These are phyloP conservation scores for Venustoraphidia nigricollis DNA, from an alignment of 2,888 invertebrate species.

Conservation along the genomic window DNA sequence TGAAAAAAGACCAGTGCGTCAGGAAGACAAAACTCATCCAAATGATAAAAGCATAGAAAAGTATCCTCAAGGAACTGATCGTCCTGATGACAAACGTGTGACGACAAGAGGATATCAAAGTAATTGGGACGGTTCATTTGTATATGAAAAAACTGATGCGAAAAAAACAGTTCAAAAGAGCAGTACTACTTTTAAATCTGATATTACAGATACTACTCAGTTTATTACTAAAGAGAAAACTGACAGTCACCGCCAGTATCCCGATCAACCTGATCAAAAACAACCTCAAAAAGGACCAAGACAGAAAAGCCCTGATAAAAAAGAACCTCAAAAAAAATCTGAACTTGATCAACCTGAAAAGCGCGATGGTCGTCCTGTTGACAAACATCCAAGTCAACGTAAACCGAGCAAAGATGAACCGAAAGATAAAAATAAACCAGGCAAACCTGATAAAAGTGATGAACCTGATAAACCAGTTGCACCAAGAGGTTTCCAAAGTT, in stretches of 20 bases:
- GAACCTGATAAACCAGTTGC: not conserved
- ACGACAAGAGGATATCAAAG: conserved; percentile 5
- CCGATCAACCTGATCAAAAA: not conserved
- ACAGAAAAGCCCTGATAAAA: not conserved
- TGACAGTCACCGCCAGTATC: too few relatives aligned
- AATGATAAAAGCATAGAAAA: conserved; percentile 26
- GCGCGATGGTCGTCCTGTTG: conserved; percentile 2
- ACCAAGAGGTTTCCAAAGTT: conserved; percentile 18
- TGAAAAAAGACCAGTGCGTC: conserved; percentile 24
- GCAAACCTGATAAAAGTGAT: not conserved
- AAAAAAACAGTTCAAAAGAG: too few relatives aligned
- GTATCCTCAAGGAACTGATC: conserved; percentile 35
- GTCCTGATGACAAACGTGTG: conserved; percentile 22
- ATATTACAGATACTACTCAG: too few relatives aligned
- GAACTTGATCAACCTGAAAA: not conserved
- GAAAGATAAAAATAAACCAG: not conserved
- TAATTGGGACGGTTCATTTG: conserved; percentile 14
- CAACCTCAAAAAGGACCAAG: not conserved
- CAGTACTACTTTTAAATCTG: too few relatives aligned
- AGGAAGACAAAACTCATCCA: conserved; percentile 29
- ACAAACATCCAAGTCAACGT: conserved; percentile 8
- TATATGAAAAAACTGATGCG: conserved; percentile 8
- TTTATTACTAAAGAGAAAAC: too few relatives aligned
- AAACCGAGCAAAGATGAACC: conserved; percentile 2
- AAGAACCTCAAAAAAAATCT: not conserved